Conservation (phyloP, 2,113 vertebrate species). For the Seriola quinqueradiata region DNA sequence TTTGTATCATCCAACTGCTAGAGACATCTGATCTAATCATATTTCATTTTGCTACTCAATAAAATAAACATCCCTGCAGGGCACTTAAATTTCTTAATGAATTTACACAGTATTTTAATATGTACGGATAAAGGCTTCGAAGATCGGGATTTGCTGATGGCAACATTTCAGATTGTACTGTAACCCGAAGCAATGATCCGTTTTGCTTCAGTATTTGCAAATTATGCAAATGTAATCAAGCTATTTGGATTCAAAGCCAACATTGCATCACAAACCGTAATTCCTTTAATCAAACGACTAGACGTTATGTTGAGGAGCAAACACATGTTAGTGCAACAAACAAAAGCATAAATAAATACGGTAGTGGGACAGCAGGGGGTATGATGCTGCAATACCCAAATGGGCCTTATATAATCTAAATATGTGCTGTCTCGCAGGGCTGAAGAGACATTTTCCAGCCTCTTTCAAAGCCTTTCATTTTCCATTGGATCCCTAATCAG, state of each 20-base stretch:
- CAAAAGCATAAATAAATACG: conserved; percentile 28
- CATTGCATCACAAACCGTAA: conserved; percentile 28
- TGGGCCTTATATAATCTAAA: conserved; percentile 20
- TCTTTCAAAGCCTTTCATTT: conserved; percentile 58
- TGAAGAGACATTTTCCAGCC: conserved; percentile 31
- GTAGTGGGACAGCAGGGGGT: conserved; percentile 5
- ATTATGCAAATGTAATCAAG: conserved; percentile 47
- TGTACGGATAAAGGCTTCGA: conserved; percentile 35
- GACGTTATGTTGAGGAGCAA: conserved; percentile 15
- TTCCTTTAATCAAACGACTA: conserved; percentile 42
- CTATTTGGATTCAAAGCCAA: conserved; percentile 40
- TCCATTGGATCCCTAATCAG: conserved; percentile 52
- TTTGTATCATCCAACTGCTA: not conserved
- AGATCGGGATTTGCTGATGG: conserved; percentile 41
- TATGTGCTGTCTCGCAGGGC: conserved; percentile 35
- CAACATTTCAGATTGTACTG: conserved; percentile 21
- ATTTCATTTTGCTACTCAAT: conserved; percentile 22
- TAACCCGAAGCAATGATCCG: conserved; percentile 39
- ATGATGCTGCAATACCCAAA: conserved; percentile 34
- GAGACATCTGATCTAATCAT: conserved; percentile 7
- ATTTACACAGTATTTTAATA: conserved; percentile 50
- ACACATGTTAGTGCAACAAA: not conserved
- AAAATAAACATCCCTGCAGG: conserved; percentile 45
- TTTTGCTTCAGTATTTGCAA: conserved; percentile 38
- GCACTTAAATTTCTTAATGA: conserved; percentile 39